Conservation (phyloP, 2,888 invertebrate genomes). For the Thelaira solivaga region DNA sequence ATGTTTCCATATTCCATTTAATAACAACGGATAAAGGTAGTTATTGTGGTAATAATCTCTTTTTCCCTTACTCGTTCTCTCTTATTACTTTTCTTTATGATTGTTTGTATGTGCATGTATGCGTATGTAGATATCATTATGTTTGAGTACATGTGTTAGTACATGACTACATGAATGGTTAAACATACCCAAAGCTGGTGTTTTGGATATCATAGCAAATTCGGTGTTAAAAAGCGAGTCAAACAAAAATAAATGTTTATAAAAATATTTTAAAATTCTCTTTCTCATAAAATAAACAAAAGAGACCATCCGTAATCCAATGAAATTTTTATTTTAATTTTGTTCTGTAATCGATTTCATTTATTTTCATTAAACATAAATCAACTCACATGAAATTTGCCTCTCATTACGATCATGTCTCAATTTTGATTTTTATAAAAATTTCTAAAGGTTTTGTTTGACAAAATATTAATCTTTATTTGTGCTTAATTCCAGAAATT, state of each 20-base stretch:
- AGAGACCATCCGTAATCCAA: background rate
- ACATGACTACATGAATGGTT: conserved; percentile 38
- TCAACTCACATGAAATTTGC: no score
- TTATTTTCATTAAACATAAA: no score
- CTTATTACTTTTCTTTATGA: background rate
- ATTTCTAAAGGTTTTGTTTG: no score
- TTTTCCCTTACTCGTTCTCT: no score
- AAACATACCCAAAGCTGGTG: conserved; percentile 36
- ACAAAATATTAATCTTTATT: no score
- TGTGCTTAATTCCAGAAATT: no score
- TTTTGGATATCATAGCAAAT: conserved; percentile 31
- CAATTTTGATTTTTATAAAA: no score
- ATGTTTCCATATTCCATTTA: conserved; percentile 52
- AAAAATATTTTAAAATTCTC: no score
- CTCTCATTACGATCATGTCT: no score
- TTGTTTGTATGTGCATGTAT: background rate
- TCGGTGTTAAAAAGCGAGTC: background rate
- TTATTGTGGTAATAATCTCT: conserved; percentile 56
- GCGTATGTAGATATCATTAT: background rate
- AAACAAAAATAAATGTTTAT: background rate
- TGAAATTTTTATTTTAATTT: no score
- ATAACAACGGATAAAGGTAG: conserved; percentile 58
- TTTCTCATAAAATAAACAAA: background rate
- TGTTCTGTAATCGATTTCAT: no score
- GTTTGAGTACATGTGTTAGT: conserved; percentile 28